Conservation (phyloP, 2,888 invertebrate species). For the Heliconius aoede region DNA sequence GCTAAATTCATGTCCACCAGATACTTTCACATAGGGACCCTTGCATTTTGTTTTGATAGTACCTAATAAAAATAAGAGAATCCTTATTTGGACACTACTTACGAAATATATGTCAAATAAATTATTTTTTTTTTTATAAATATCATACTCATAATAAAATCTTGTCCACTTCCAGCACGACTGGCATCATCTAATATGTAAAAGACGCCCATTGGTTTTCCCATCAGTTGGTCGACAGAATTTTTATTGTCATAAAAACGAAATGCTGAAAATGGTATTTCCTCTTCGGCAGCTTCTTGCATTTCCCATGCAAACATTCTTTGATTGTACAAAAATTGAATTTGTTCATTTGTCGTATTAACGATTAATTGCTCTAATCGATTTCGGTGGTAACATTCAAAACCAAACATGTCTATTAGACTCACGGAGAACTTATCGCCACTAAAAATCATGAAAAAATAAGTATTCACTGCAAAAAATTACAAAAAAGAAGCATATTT, state of each 20-base stretch:
- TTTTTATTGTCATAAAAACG: constrained; percentile 95
- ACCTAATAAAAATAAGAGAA: constrained; percentile 66
- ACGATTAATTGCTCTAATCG: constrained; percentile 94
- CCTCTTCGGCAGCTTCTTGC: constrained; percentile 91
- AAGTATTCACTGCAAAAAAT: constrained; percentile 28
- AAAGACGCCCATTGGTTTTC: constrained; percentile 92
- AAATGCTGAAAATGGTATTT: constrained; percentile 87
- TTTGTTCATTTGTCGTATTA: constrained; percentile 95
- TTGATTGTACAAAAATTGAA: constrained; percentile 97
- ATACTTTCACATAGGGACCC: constrained; percentile 81
- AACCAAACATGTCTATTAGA: constrained; percentile 94
- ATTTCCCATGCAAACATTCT: constrained; percentile 96
- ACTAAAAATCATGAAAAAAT: constrained; percentile 78
- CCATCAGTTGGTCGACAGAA: constrained; percentile 93
- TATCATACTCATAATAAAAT: constrained; percentile 87
- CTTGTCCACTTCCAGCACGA: constrained; percentile 87
- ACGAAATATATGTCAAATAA: not conserved
- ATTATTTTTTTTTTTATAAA: too few relatives aligned
- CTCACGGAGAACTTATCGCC: constrained; percentile 92
- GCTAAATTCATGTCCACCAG: constrained; percentile 88
- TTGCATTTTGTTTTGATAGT: constrained; percentile 81
- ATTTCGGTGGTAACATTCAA: constrained; percentile 95
- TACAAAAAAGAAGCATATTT: not conserved
- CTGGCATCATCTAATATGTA: constrained; percentile 95
- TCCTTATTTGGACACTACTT: not conserved